Evolutionary conservation across 1,140 invertebrate genomes (phyloP).

Genomic region (Chrysomallon squamiferum): DNA sequence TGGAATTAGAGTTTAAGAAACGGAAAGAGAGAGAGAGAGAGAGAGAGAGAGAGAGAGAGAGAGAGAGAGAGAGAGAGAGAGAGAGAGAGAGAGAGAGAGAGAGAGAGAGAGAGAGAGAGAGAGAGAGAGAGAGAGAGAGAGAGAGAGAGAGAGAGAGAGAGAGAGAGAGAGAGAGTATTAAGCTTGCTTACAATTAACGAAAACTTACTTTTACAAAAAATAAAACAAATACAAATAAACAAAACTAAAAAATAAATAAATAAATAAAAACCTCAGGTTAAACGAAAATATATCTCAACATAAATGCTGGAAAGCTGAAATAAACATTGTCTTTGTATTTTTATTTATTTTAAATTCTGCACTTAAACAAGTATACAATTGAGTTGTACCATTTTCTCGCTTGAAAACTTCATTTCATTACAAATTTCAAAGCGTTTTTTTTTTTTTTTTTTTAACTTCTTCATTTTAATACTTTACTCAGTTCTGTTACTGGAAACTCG

Average conservation of each 20-base stretch:
- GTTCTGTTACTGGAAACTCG: too few relatives aligned
- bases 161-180: neutral
- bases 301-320: too few relatives aligned
- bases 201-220: neutral
- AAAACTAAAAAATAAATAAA: neutral
- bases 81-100: neutral
- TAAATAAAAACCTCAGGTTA: neutral
- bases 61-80: neutral
- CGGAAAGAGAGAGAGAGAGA: neutral
- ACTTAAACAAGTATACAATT: too few relatives aligned
- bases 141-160: constrained; percentile 6
- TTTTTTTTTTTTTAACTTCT: too few relatives aligned
- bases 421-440: too few relatives aligned
- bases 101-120: neutral
- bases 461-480: too few relatives aligned
- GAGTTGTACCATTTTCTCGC: too few relatives aligned
- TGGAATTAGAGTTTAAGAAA: too few relatives aligned
- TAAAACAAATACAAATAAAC: neutral
- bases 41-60: neutral
- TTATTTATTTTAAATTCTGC: too few relatives aligned
- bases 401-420: too few relatives aligned
- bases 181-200: neutral
- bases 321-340: too few relatives aligned
- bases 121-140: neutral
- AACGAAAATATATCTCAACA: too few relatives aligned